phyloP scores from a whole-genome alignment of 2,888 invertebrate genomes.

The Schrankia costaestrigalis region DNA sequence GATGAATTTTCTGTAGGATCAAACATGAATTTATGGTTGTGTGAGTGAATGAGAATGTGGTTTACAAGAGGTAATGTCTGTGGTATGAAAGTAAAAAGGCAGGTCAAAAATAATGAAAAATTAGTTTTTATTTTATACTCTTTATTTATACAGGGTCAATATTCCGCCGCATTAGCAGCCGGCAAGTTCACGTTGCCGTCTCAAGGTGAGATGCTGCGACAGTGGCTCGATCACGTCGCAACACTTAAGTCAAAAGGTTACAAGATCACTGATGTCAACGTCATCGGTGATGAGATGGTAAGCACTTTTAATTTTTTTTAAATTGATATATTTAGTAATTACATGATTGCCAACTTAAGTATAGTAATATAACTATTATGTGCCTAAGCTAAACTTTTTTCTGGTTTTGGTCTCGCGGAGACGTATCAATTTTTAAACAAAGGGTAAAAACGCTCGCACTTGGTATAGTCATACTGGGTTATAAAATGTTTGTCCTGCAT shows the following conservation, averaged over 20 bases:
- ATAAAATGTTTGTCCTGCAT: too few relatives aligned
- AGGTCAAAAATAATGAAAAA: neutral
- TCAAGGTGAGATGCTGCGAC: constrained; percentile 82
- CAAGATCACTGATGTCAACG: constrained; percentile 62
- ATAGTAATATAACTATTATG: too few relatives aligned
- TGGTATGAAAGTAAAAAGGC: neutral
- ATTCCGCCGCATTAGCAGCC: constrained; percentile 81
- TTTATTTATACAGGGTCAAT: constrained; percentile 50
- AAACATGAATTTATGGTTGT: too few relatives aligned
- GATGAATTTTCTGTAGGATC: too few relatives aligned
- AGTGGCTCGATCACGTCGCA: constrained; percentile 79
- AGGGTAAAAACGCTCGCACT: too few relatives aligned
- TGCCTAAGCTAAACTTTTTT: too few relatives aligned
- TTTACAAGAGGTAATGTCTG: neutral
- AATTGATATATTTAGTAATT: too few relatives aligned
- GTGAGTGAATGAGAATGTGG: too few relatives aligned
- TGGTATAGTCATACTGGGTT: too few relatives aligned
- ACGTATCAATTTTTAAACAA: too few relatives aligned
- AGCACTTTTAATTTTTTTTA: constrained; percentile 17
- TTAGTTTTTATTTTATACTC: neutral
- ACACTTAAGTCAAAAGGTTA: constrained; percentile 44
- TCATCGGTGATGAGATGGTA: constrained; percentile 57
- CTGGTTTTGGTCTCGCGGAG: too few relatives aligned
- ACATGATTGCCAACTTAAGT: too few relatives aligned
- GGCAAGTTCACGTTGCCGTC: constrained; percentile 82